Evolutionary conservation across 2,797 vertebrate genomes (phyloP).

Genomic region (Macroramphosus scolopax): DNA sequence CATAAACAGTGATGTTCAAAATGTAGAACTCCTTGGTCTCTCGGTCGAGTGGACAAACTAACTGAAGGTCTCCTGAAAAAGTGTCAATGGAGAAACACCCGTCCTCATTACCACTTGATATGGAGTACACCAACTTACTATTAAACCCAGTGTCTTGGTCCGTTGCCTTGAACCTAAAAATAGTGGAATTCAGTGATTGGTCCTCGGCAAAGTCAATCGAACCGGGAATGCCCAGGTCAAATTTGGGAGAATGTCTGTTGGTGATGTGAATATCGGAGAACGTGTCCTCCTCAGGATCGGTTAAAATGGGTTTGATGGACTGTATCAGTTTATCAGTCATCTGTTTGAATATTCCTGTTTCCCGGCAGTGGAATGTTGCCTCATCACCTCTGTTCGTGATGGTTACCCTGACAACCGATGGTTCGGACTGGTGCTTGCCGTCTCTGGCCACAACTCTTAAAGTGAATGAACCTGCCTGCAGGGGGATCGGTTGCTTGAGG

Average conservation of each 20-base stretch:
- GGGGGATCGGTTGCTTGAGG: conserved; percentile 78
- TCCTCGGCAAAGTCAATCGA: conserved; percentile 86
- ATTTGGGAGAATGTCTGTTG: conserved; percentile 87
- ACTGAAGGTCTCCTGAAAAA: conserved; percentile 84
- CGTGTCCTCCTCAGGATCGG: conserved; percentile 79
- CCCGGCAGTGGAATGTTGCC: conserved; percentile 79
- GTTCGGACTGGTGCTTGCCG: conserved; percentile 84
- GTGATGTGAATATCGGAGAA: conserved; percentile 86
- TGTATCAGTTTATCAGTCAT: conserved; percentile 88
- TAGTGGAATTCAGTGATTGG: conserved; percentile 76
- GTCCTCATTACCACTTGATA: conserved; percentile 90
- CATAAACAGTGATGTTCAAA: conserved; percentile 91
- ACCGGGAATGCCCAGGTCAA: conserved; percentile 81
- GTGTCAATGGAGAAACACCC: conserved; percentile 88
- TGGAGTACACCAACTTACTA: conserved; percentile 85
- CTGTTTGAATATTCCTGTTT: conserved; percentile 85
- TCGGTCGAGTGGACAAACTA: conserved; percentile 87
- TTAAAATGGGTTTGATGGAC: conserved; percentile 82
- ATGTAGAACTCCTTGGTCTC: conserved; percentile 90
- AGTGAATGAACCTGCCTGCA: conserved; percentile 69
- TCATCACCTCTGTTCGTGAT: conserved; percentile 77
- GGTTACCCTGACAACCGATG: conserved; percentile 84
- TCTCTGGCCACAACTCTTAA: conserved; percentile 88
- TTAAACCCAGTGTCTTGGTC: conserved; percentile 90
- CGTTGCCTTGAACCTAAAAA: conserved; percentile 83